Evolutionary conservation across 2,797 vertebrate genomes (phyloP), one percentile per base, ranked within the genome.

Genomic region (Taeniopygia guttata): DNA sequence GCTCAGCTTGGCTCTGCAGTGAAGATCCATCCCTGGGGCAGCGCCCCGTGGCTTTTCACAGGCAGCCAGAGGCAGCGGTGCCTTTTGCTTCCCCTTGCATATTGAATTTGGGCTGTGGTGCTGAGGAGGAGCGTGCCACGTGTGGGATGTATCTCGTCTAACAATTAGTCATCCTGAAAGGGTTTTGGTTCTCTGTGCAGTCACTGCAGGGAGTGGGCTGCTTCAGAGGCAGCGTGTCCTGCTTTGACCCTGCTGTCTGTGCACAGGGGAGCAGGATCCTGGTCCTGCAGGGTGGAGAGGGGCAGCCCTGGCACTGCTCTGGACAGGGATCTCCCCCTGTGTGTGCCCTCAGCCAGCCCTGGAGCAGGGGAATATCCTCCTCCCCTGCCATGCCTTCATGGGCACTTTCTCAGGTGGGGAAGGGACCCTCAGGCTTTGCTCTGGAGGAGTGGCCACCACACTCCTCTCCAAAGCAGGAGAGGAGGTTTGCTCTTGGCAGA

Each of bases 381-480:
- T 77, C 5, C 32, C 34, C 36, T 76, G 42, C 40, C 7, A 0
- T 0, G 0, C 7, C 13, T 40, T 48, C 13, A 2, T 6, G 70
- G 68, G 52, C 30, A 10, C 0, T 74, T 80, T 43, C 55, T 36
- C 62, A 51, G 49, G 48, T 36, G 45, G 34, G 32, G 23, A 87
- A 32, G 55, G 55, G 38, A 45, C 45, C 1, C 1, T 63, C 34
- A 19, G 7, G 26, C 42, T 66, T n/a, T 11, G 2, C 51, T 1
- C 2, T 15, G 80, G n/a, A 69, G n/a, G 38, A 62, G 40, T 17
- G 30, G 36, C 29, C 36, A 9, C 62, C 43, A 29, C 0, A 0
- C 23, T 79, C 14, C 17, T 62, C 48, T 30, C 51, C 0, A 0
- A 52, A 27, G 64, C 63, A 43, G 36, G 36, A 38, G 0, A 0